Conservation (phyloP, 2,888 invertebrate species). For the Macrophya annulata region DNA sequence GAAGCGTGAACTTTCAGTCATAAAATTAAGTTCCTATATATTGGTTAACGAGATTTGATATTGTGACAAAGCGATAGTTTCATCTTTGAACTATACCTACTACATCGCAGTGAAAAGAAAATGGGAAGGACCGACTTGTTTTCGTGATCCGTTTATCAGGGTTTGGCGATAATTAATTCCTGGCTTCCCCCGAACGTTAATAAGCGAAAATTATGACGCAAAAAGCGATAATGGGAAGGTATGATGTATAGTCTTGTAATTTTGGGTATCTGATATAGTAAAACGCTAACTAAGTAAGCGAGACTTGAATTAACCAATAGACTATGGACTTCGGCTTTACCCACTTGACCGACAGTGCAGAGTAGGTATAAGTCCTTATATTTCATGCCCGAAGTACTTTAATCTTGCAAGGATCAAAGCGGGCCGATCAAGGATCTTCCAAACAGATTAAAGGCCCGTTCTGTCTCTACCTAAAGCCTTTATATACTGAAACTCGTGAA, state of each 20-base stretch:
- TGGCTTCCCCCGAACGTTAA: not conserved
- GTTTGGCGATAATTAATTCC: not conserved
- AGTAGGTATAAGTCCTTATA: constrained; percentile 2
- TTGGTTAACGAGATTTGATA: not conserved
- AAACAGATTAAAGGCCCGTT: not conserved
- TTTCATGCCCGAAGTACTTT: constrained; percentile 35
- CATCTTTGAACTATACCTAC: not conserved
- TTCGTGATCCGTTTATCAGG: not conserved
- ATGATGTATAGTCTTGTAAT: not conserved
- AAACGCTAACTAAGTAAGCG: not conserved
- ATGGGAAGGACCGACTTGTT: constrained; percentile 14
- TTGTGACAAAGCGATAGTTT: not conserved
- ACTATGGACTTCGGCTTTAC: not conserved
- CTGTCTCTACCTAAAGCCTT: not conserved
- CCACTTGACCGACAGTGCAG: constrained; percentile 7
- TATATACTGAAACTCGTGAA: not conserved
- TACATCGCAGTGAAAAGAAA: not conserved
- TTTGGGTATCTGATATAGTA: not conserved
- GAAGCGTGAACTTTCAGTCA: constrained; percentile 20
- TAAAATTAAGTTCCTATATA: constrained; percentile 21
- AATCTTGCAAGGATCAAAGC: constrained; percentile 36
- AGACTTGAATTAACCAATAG: not conserved
- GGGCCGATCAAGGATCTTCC: constrained; percentile 26
- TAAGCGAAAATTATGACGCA: not conserved
- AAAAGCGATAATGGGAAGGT: not conserved